phyloP scores from a whole-genome alignment of 2,888 invertebrate species.

The Nezara viridula region DNA sequence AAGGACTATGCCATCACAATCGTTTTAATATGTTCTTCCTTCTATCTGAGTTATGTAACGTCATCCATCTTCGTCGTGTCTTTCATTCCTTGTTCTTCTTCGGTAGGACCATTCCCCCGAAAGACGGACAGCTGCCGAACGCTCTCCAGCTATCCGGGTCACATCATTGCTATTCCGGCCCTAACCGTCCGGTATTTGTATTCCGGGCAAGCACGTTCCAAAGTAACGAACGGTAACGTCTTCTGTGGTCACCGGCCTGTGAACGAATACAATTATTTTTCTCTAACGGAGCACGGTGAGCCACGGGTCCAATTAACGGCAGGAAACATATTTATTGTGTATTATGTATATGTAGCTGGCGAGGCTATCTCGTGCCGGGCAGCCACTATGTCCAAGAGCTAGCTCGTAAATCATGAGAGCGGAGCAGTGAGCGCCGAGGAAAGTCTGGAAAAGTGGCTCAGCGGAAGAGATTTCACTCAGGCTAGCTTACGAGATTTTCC shows the following conservation, averaged over 20 bases:
- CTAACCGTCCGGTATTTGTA: slow-evolving; percentile 27
- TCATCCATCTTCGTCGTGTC: neutral
- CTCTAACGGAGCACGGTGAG: slow-evolving; percentile 30
- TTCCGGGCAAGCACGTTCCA: slow-evolving; percentile 36
- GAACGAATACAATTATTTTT: slow-evolving; percentile 40
- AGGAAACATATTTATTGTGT: slow-evolving; percentile 44
- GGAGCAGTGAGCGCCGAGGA: neutral
- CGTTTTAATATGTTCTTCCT: no score
- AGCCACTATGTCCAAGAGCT: neutral
- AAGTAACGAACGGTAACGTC: slow-evolving; percentile 36
- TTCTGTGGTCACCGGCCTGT: slow-evolving; percentile 38
- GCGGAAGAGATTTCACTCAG: slow-evolving; percentile 9
- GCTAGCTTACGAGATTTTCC: neutral
- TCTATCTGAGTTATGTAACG: neutral
- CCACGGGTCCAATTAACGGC: slow-evolving; percentile 24
- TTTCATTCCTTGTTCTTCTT: neutral
- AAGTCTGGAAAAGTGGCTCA: slow-evolving; percentile 22
- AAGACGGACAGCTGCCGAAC: slow-evolving; percentile 17
- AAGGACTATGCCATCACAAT: no score
- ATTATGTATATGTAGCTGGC: slow-evolving; percentile 6
- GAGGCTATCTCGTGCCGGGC: neutral
- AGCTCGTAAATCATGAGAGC: slow-evolving; percentile 20
- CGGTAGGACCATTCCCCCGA: neutral
- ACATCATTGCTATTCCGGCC: slow-evolving; percentile 18
- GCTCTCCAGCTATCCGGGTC: slow-evolving; percentile 1